phyloP scores from a whole-genome alignment of 2,113 vertebrate genomes.

The Saguinus imperator region DNA sequence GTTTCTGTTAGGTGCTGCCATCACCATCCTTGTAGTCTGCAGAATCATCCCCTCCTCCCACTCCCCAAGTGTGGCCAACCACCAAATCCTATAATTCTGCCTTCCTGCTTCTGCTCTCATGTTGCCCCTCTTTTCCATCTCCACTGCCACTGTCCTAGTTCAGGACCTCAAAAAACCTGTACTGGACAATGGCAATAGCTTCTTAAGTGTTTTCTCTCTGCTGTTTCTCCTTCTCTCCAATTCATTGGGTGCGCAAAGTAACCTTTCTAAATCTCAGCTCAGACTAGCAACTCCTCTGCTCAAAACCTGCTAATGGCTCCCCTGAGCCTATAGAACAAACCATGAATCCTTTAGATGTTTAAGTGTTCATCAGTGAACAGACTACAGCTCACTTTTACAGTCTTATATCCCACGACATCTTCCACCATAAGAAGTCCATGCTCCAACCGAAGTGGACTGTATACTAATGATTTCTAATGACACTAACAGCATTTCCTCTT shows the following conservation, averaged over 20 bases:
- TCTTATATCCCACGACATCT: neutral
- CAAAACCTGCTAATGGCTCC: neutral
- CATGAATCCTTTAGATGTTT: neutral
- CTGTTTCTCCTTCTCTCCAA: conserved; percentile 37
- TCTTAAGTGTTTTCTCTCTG: conserved; percentile 36
- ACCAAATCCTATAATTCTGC: neutral
- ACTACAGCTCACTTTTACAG: neutral
- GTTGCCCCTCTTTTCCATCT: neutral
- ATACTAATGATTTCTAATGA: neutral
- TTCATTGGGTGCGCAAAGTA: conserved; percentile 29
- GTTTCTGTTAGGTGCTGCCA: neutral
- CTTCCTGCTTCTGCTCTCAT: neutral
- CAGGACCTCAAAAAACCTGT: conserved; percentile 8
- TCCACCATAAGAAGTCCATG: neutral
- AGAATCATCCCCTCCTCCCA: neutral
- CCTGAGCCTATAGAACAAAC: neutral
- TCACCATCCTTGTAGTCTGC: neutral
- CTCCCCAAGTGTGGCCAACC: neutral
- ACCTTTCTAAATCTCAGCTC: conserved; percentile 52
- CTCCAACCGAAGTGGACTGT: neutral
- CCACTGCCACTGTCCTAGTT: conserved; percentile 20
- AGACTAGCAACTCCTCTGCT: neutral
- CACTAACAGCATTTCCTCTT: neutral
- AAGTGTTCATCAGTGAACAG: neutral
- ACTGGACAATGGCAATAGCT: conserved; percentile 5